Conservation (phyloP, 2,888 invertebrate genomes). For the Mesorhabditis belari region DNA sequence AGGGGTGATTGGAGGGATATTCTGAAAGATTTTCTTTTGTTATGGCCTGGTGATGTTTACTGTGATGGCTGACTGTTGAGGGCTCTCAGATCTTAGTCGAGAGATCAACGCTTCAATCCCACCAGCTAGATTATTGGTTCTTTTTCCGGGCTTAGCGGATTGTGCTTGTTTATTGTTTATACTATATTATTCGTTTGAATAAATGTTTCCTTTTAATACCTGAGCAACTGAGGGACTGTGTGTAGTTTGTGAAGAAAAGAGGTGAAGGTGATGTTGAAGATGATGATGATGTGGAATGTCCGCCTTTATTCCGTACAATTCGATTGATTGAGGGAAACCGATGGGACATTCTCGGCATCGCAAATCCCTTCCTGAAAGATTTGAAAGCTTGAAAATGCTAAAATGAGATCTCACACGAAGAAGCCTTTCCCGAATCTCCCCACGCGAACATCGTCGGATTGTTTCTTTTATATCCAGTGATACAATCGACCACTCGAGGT, state of each 20-base stretch:
- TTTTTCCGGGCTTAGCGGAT: no score
- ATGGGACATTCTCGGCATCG: slow-evolving; percentile 92
- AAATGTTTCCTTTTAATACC: no score
- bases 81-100: no score
- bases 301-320: slow-evolving; percentile 45
- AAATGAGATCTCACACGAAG: slow-evolving; percentile 56
- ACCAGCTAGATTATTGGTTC: no score
- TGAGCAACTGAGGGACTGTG: background rate
- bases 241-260: background rate
- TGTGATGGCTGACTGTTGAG: background rate
- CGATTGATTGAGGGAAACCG: slow-evolving; percentile 60
- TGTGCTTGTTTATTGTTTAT: no score
- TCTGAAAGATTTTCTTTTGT: background rate
- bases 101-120: no score
- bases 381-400: background rate
- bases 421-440: slow-evolving; percentile 94
- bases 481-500: slow-evolving; percentile 94
- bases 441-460: slow-evolving; percentile 99
- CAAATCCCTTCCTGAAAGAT: slow-evolving; percentile 75
- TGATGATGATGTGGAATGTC: background rate
- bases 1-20: background rate
- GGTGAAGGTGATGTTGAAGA: background rate
- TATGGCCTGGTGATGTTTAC: background rate
- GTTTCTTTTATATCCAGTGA: slow-evolving; percentile 79
- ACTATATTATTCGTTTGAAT: no score